Evolutionary conservation across 2,113 vertebrate species (phyloP), one percentile per base, ranked within the genome.

Genomic region (Anolis sagrei): DNA sequence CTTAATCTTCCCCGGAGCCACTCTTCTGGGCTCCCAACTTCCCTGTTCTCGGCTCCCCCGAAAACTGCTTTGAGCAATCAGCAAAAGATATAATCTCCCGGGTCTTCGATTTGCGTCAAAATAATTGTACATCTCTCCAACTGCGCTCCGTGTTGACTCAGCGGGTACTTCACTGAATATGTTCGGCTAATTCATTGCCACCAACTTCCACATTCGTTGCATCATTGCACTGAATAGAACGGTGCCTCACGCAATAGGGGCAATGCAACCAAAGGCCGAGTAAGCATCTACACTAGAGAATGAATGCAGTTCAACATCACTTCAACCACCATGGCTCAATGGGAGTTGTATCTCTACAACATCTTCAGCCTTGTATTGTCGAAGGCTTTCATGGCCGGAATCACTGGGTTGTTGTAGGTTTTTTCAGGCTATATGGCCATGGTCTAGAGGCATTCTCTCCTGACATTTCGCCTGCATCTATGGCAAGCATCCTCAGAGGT

Each of bases 1-100:
- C 39, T 75, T 81, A 76, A 70, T 88, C 70, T 81, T 69, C 54
- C 82, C 70, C 54, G 7, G 19, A 49, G 77, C 5, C 48, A 6
- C 48, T 68, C 74, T 85, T 19, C 18, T 25, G 10, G 9, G 23
- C n/a, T 27, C n/a, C 79, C 68, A 19, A 58, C 70, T 81, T 62
- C 44, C 78, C 49, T 4, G 49, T 81, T 84, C 64, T 61, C 70
- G 70, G 66, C 61, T 69, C 76, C 48, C 68, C 72, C 66, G 51
- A 14, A 29, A 54, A 18, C 76, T 61, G 36, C 36, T 49, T 8
- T 25, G 11, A 74, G 39, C 54, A 62, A 48, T 74, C 58, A 19
- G 69, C 21, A 34, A 48, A 23, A 19, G n/a, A 19, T 73, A 64
- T 44, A 8, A 25, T 73, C 23, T 27, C 39, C 66, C 0, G 29